Evolutionary conservation across 2,888 invertebrate genomes (phyloP), one percentile per base, ranked within the genome.

Genomic region (Temnothorax rugatulus): DNA sequence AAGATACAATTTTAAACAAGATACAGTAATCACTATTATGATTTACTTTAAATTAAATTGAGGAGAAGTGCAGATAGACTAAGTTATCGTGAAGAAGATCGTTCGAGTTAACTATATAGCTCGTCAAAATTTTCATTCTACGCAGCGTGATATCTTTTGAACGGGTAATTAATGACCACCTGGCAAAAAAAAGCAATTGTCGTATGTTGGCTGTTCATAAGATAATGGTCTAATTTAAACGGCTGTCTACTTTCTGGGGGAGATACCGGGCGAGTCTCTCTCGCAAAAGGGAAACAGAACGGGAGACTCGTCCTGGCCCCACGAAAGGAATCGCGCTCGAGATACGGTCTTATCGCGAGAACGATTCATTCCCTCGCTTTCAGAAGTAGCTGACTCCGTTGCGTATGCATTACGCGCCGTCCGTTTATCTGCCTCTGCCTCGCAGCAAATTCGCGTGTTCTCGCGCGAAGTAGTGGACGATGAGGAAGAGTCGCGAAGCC

Each of bases 311-410:
- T 64, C 82, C 69, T 74, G 77, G 73, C 64, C 66, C 84, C 73
- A 52, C 71, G 83, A 86, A 88, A 89, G 90, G 82, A 88, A 90
- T 85, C 87, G 86, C 76, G 81, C 87, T 74, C 83, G 84, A 90
- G 89, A 88, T 90, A 90, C 82, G 86, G 82, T 81, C 87, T 92
- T 91, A 92, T 92, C 92, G 87, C 84, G 34, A 81, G 83, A 71
- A 88, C 90, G 89, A 91, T 92, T 91, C 89, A 89, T 91, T 89
- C 82, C 76, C 84, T 82, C 63, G 86, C 88, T 91, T 88, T 88
- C 85, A 88, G 85, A 84, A 87, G 85, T 86, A 87, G 86, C 84
- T 85, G 88, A 87, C 84, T 89, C 79, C 34, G 87, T 85, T 86
- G 90, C 86, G 84, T 88, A 87, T 84, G 85, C 87, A 85, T 86